Percentiles rank a stretch among this genome's conserved stretches.
phyloP scores from a whole-genome alignment of 2,797 vertebrate species.

The Catostomus latipinnis region DNA sequence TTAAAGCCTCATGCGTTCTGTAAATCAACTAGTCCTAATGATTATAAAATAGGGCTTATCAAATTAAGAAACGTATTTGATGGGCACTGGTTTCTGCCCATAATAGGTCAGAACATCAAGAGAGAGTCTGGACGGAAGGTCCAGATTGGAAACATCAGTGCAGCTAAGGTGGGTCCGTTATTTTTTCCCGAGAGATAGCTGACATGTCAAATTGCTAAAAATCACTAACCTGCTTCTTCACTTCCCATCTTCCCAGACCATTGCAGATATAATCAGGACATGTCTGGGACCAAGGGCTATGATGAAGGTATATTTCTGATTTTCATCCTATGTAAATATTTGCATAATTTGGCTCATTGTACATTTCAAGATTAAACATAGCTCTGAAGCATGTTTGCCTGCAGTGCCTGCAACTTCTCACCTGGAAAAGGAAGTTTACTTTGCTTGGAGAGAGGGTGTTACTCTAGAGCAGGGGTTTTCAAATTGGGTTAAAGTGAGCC shows the following conservation, averaged over 20 bases:
- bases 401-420: background rate
- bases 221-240: background rate
- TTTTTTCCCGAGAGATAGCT: background rate
- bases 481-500: too few relatives aligned
- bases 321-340: background rate
- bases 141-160: slow-evolving; percentile 92
- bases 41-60: background rate
- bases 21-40: background rate
- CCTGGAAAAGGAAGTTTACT: too few relatives aligned
- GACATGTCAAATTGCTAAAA: background rate
- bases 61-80: background rate
- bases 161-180: slow-evolving; percentile 88
- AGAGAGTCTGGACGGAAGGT: slow-evolving; percentile 96
- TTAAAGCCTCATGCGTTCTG: background rate
- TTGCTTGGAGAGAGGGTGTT: background rate
- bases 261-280: slow-evolving; percentile 95
- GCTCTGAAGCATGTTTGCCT: background rate
- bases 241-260: slow-evolving; percentile 79
- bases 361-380: background rate
- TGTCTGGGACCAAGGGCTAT: slow-evolving; percentile 96
- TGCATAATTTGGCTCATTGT: background rate
- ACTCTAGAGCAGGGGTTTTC: background rate
- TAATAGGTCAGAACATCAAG: slow-evolving; percentile 92
- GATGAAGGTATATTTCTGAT: slow-evolving; percentile 88
- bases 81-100: background rate